Evolutionary conservation across 2,888 invertebrate species (phyloP).

Genomic region (Lepidocyrtoides sp.): DNA sequence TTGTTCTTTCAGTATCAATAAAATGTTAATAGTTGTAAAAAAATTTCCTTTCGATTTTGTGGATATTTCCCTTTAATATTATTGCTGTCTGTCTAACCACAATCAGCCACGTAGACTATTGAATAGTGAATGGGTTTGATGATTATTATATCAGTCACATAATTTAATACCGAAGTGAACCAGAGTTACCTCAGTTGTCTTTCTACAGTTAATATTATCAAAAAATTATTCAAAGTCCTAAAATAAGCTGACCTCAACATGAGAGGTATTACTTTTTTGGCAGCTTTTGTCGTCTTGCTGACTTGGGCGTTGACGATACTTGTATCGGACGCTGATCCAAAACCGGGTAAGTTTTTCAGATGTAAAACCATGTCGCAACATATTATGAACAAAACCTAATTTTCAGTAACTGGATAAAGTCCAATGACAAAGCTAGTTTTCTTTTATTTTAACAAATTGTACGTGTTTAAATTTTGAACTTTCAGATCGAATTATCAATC

Average conservation of each 20-base stretch:
- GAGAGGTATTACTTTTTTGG: conserved; percentile 56
- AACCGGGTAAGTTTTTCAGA: conserved; percentile 38
- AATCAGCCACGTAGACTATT: background rate
- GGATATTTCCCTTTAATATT: conserved; percentile 1
- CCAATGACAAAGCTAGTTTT: too few relatives aligned
- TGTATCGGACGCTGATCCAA: conserved; percentile 16
- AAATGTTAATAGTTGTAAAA: background rate
- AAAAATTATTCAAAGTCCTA: too few relatives aligned
- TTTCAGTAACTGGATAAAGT: too few relatives aligned
- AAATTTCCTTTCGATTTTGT: background rate
- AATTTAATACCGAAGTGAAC: background rate
- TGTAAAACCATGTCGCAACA: too few relatives aligned
- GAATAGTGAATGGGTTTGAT: too few relatives aligned
- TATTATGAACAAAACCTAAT: too few relatives aligned
- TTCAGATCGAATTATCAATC: conserved; percentile 56
- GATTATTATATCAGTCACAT: background rate
- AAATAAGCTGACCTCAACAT: too few relatives aligned
- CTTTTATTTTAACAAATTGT: too few relatives aligned
- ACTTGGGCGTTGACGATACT: conserved; percentile 60
- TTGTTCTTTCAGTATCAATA: background rate
- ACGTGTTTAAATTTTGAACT: background rate
- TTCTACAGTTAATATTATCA: background rate
- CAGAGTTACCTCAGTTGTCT: background rate
- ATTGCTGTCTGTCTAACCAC: background rate
- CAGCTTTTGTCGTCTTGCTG: conserved; percentile 43